Evolutionary conservation across 1,140 invertebrate genomes (phyloP), one percentile per base, ranked within the genome.

Genomic region (Pseudobourletiella spinata): DNA sequence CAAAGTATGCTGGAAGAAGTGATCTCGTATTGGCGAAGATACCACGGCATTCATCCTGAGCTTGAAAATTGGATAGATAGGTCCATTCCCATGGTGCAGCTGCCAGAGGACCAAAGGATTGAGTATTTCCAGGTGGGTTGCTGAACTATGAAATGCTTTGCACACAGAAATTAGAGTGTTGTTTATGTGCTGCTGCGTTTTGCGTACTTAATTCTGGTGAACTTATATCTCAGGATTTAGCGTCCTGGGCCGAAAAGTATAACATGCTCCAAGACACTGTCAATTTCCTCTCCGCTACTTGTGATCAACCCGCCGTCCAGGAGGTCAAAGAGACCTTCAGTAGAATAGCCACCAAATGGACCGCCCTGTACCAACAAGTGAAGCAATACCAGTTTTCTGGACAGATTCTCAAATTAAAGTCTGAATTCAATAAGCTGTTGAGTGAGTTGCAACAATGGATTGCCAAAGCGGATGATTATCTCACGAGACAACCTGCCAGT

Each of bases 141-240:
- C n/a, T n/a, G n/a, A n/a, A n/a, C n/a, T n/a, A n/a, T n/a, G n/a
- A n/a, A n/a, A n/a, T n/a, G n/a, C n/a, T n/a, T n/a, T n/a, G n/a
- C n/a, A n/a, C n/a, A n/a, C n/a, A n/a, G n/a, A n/a, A n/a, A n/a
- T n/a, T n/a, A n/a, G n/a, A n/a, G n/a, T n/a, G n/a, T n/a, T n/a
- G n/a, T n/a, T n/a, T n/a, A n/a, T n/a, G n/a, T n/a, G n/a, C n/a
- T n/a, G n/a, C n/a, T n/a, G n/a, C n/a, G n/a, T n/a, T n/a, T n/a
- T n/a, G n/a, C n/a, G n/a, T n/a, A n/a, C n/a, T n/a, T n/a, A n/a
- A n/a, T n/a, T n/a, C n/a, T n/a, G n/a, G n/a, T n/a, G n/a, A n/a
- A n/a, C n/a, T n/a, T n/a, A n/a, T n/a, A n/a, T 91, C 92, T 77
- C 83, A 91, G 75, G 90, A 95, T 70, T 83, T 96, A 22, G 86